Percentiles rank a stretch among this genome's conserved stretches.
These are phyloP conservation scores for Pyrrhosoma nymphula DNA, from an alignment of 2,888 invertebrate genomes.

Conservation along the genomic window DNA sequence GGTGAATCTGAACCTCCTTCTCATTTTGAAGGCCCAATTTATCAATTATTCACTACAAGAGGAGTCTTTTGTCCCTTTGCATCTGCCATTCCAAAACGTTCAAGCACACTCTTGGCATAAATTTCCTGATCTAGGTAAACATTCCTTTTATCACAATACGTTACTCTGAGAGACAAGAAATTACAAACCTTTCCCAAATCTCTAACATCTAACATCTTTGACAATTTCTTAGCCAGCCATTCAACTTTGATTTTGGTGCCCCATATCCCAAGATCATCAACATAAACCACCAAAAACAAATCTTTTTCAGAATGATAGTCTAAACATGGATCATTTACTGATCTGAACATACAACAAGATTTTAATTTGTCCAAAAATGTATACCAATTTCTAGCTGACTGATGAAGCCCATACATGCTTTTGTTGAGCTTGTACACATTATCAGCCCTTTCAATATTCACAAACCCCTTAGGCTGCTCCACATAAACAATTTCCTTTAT, in stretches of 20 bases:
- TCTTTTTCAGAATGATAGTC: background rate
- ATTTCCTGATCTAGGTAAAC: background rate
- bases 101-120: background rate
- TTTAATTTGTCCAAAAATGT: background rate
- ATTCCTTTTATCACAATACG: background rate
- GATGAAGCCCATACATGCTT: background rate
- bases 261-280: background rate
- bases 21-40: too few species aligned
- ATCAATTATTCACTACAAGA: too few species aligned
- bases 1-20: background rate
- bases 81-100: too few species aligned
- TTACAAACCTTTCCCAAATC: slow-evolving; percentile 1
- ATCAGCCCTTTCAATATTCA: background rate
- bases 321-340: background rate
- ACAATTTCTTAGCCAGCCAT: background rate
- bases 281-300: background rate
- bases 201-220: background rate
- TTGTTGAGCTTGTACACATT: background rate
- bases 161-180: background rate
- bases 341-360: background rate
- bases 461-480: background rate
- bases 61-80: too few species aligned
- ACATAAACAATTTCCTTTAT: background rate
- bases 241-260: background rate
- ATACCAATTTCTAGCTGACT: background rate